These are phyloP conservation scores for Zaprionus africanus DNA, from an alignment of 1,140 invertebrate species.

Conservation along the genomic window DNA sequence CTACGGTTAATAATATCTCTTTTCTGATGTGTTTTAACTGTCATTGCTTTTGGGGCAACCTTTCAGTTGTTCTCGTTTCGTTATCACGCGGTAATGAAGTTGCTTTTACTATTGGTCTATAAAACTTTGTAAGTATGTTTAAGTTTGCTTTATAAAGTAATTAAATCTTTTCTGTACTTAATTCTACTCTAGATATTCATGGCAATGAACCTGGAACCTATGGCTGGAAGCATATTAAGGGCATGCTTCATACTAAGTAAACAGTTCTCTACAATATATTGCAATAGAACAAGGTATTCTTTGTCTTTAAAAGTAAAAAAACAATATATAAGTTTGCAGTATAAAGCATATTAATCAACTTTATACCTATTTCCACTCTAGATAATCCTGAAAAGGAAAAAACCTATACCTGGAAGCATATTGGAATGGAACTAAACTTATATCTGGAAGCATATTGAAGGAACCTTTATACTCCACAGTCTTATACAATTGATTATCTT, in stretches of 20 bases:
- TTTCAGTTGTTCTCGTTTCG: neutral
- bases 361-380: too few species aligned
- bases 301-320: too few species aligned
- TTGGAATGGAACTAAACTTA: too few species aligned
- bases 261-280: neutral
- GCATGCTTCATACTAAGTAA: neutral
- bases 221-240: neutral
- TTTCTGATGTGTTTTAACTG: neutral
- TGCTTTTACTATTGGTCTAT: neutral
- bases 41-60: constrained; percentile 2
- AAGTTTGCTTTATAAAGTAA: neutral
- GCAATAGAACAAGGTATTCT: too few species aligned
- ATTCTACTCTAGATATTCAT: neutral
- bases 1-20: constrained; percentile 1
- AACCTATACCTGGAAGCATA: too few species aligned
- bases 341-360: too few species aligned
- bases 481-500: too few species aligned
- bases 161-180: neutral
- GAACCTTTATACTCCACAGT: too few species aligned
- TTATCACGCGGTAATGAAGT: neutral
- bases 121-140: too few species aligned
- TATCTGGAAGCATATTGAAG: too few species aligned
- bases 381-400: too few species aligned
- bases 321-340: too few species aligned
- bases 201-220: neutral